phyloP scores from a whole-genome alignment of 2,113 vertebrate species.

The Saccopteryx leptura region DNA sequence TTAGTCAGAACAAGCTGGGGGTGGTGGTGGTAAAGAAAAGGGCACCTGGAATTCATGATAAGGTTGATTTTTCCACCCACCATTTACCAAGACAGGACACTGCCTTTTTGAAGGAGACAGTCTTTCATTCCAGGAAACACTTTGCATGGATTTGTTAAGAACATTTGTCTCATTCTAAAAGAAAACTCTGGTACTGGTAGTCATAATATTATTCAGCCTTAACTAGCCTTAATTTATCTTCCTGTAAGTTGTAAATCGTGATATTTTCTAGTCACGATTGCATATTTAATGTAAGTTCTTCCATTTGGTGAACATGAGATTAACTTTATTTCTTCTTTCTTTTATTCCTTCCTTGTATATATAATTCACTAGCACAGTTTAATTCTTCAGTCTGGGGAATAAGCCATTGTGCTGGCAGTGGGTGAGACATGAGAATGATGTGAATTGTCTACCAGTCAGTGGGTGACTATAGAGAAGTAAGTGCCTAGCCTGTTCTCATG shows the following conservation, averaged over 20 bases:
- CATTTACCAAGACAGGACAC: background rate
- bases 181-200: background rate
- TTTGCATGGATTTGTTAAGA: background rate
- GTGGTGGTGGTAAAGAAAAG: background rate
- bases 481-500: background rate
- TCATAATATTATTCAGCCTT: background rate
- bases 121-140: background rate
- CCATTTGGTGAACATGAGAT: background rate
- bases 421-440: background rate
- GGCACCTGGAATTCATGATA: accelerated
- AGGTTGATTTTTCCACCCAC: background rate
- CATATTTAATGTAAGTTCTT: background rate
- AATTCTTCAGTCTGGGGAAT: background rate
- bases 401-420: background rate
- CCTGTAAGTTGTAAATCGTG: background rate
- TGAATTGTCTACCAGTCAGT: no score
- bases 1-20: background rate
- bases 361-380: background rate
- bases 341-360: background rate
- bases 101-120: background rate
- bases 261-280: background rate
- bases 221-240: background rate
- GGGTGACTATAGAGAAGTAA: no score
- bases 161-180: background rate
- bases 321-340: background rate